Conservation (phyloP, 2,113 vertebrate species). For the Charina bottae region DNA sequence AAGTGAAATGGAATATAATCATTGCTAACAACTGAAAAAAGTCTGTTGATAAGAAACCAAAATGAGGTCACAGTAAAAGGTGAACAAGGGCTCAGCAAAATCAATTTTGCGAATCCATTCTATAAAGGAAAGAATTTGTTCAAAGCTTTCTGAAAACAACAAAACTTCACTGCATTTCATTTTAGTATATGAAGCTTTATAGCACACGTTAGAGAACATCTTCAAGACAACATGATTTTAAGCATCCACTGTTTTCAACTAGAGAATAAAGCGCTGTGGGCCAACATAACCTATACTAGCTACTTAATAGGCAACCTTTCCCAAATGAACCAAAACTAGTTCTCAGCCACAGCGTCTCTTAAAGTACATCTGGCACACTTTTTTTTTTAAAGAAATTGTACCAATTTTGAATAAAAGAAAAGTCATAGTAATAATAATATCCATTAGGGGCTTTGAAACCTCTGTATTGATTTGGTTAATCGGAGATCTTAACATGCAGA, state of each 20-base stretch:
- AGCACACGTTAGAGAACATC: background rate
- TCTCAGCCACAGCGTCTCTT: background rate
- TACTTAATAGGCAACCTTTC: background rate
- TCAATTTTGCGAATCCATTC: background rate
- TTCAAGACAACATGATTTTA: background rate
- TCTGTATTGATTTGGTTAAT: background rate
- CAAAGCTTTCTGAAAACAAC: background rate
- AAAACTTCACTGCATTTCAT: background rate
- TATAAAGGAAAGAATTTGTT: background rate
- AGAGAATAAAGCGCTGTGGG: background rate
- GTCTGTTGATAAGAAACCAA: background rate
- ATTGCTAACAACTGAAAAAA: background rate
- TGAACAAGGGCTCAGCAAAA: background rate
- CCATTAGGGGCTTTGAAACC: background rate
- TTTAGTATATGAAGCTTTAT: background rate
- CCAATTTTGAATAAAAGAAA: constrained; percentile 1
- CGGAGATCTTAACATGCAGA: background rate
- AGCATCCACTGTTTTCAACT: background rate
- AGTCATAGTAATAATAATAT: background rate
- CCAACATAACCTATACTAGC: background rate
- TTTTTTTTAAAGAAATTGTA: background rate
- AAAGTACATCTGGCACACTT: background rate
- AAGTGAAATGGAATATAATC: background rate
- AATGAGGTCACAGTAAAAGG: background rate
- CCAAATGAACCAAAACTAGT: background rate